A percentile compares a stretch with the other conserved stretches of the same genome.
Evolutionary conservation across 2,888 invertebrate genomes (phyloP).

Genomic region (Sinohyriopsis cumingii): DNA sequence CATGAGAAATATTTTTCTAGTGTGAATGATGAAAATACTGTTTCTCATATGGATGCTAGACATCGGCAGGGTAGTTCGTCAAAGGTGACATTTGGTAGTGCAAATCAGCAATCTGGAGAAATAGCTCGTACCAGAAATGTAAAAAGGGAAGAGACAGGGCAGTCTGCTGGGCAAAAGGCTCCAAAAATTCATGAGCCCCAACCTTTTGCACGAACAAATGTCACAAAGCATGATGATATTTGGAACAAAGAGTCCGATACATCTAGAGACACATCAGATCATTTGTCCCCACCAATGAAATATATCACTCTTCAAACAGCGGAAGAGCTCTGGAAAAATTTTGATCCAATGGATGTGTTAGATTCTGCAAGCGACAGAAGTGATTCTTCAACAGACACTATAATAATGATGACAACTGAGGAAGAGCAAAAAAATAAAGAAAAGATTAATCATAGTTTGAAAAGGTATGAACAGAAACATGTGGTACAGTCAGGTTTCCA

Average conservation of each 20-base stretch:
- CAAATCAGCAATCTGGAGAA: too few species aligned
- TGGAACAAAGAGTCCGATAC: conserved; percentile 48
- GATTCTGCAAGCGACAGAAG: conserved; percentile 51
- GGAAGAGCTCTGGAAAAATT: conserved; percentile 48
- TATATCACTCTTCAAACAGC: conserved; percentile 48
- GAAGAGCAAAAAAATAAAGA: conserved; percentile 47
- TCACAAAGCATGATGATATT: conserved; percentile 46
- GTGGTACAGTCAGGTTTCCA: background rate
- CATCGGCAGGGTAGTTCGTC: too few species aligned
- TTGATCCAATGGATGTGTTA: conserved; percentile 47
- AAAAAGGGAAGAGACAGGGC: background rate
- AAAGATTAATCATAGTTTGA: conserved; percentile 46
- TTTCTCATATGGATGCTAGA: too few species aligned
- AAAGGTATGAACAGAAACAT: conserved; percentile 38
- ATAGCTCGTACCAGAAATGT: background rate
- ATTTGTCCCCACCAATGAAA: conserved; percentile 45
- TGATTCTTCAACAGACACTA: conserved; percentile 50
- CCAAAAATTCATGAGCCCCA: conserved; percentile 30
- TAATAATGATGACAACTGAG: conserved; percentile 57
- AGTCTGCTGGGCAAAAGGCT: background rate
- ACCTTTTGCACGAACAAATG: conserved; percentile 51
- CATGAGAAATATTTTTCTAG: too few species aligned
- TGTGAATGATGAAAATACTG: too few species aligned
- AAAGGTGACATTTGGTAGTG: too few species aligned
- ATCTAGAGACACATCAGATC: conserved; percentile 24